Evolutionary conservation across 2,113 vertebrate species (phyloP), one percentile per base, ranked within the genome.

Genomic region (Gopherus flavomarginatus): DNA sequence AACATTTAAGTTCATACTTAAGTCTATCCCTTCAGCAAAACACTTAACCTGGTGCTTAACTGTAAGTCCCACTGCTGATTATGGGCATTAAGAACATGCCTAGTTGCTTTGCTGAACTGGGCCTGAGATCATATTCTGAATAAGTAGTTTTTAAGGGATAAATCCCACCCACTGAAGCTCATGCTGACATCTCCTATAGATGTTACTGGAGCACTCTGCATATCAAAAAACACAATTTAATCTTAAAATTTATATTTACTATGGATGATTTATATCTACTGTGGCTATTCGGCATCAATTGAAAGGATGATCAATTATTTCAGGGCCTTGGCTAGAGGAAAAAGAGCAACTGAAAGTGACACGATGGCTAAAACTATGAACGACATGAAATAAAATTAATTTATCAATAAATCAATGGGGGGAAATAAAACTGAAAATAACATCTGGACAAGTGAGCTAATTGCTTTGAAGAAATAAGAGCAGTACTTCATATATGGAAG

Each of bases 361-460:
- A 80, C 53, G 35, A 8, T 44, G 27, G 27, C 8, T 90, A 93
- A 93, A 85, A n/a, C 92, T 9, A 22, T 27, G 38, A 93, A 90
- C 92, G 84, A 92, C 80, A 47, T 8, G 84, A 94, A 93, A 87
- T 85, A 87, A 90, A 81, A 93, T 65, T 4, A 81, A 86, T 92
- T 96, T 95, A 92, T 93, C 87, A 93, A 84, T 88, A 88, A 89
- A 72, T 94, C 88, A 80, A 89, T 35, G n/a, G 52, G 90, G 92
- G 94, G 89, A 65, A 89, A 86, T 42, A 26, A 92, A 94, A 90
- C 35, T 62, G 38, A 53, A 83, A 89, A 75, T n/a, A 95, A 47
- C 89, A 95, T 96, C 96, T 97, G 95, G 95, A 93, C 44, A 8
- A 90, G 84, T 69, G 91, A 97, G 62, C 87, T 90, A 92, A 94